Conservation (phyloP, 53 echinoderm and acorn worm species). For the Pentamera pediparva region DNA sequence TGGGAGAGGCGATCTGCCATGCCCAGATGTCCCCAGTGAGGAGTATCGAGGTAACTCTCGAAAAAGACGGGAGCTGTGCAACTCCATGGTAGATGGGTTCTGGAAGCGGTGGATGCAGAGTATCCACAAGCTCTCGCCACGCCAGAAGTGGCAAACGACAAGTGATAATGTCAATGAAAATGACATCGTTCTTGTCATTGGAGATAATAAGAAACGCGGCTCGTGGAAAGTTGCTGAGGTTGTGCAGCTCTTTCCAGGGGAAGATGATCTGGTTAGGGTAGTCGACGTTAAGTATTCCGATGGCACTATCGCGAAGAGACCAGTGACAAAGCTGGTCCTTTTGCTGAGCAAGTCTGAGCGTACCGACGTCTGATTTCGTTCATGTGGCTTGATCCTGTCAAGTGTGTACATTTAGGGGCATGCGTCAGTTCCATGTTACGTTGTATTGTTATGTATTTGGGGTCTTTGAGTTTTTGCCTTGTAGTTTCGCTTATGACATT, state of each 20-base stretch:
- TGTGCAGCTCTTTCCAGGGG: slow-evolving; percentile 36
- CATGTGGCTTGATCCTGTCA: not conserved
- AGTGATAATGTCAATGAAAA: slow-evolving; percentile 41
- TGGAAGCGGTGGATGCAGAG: slow-evolving; percentile 44
- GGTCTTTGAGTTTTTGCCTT: not conserved
- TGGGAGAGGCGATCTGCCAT: slow-evolving; percentile 37
- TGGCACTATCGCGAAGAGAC: slow-evolving; percentile 33
- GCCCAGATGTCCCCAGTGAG: slow-evolving; percentile 37
- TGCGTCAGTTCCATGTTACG: too few relatives aligned
- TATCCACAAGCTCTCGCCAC: slow-evolving; percentile 58
- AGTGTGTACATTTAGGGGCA: too few relatives aligned
- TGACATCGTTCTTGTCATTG: slow-evolving; percentile 55
- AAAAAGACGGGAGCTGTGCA: slow-evolving; percentile 34
- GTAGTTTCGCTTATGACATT: slow-evolving; percentile 39
- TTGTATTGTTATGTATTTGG: not conserved
- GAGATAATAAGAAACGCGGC: slow-evolving; percentile 40
- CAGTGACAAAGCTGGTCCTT: slow-evolving; percentile 52
- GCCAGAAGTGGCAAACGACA: slow-evolving; percentile 34
- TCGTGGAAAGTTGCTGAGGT: slow-evolving; percentile 58
- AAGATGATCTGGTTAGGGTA: slow-evolving; percentile 52
- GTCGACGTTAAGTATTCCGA: slow-evolving; percentile 50
- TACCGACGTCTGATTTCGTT: slow-evolving; percentile 29
- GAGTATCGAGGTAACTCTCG: slow-evolving; percentile 6
- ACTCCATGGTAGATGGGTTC: slow-evolving; percentile 37
- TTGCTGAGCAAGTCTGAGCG: slow-evolving; percentile 58